Evolutionary conservation across 53 echinoderm and acorn worm genomes (phyloP).

Genomic region (Zoroaster sp.): DNA sequence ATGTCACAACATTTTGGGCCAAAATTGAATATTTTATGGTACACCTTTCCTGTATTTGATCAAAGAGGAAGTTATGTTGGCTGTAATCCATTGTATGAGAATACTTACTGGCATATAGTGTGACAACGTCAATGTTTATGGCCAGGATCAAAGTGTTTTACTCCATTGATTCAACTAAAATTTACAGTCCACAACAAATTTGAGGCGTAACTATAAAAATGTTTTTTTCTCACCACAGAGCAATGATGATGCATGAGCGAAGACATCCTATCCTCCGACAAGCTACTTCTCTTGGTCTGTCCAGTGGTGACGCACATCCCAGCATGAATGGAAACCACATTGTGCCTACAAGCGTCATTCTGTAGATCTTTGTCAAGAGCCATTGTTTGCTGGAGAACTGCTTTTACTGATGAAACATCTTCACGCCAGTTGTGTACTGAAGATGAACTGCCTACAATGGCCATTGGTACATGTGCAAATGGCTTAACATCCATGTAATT

Average conservation of each 20-base stretch:
- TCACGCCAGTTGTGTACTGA: background rate
- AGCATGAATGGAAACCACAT: background rate
- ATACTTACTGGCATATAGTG: background rate
- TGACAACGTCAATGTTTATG: background rate
- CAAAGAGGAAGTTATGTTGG: background rate
- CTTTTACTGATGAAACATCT: background rate
- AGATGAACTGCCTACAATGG: background rate
- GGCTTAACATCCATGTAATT: background rate
- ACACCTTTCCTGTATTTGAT: too few relatives aligned
- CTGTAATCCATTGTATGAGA: background rate
- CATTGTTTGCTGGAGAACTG: background rate
- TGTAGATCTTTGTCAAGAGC: background rate
- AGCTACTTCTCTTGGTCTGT: background rate
- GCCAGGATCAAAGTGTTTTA: background rate
- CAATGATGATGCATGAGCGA: slow-evolving; percentile 16
- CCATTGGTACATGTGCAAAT: background rate
- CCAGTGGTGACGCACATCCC: background rate
- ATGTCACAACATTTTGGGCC: too few relatives aligned
- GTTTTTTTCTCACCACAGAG: background rate
- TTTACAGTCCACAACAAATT: background rate
- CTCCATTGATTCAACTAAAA: background rate
- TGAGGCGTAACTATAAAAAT: background rate
- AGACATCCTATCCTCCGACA: background rate
- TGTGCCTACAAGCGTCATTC: slow-evolving; percentile 18
- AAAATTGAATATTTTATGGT: too few relatives aligned